These are phyloP conservation scores for Simalia tracyae DNA, from an alignment of 2,797 vertebrate species.

Conservation along the genomic window DNA sequence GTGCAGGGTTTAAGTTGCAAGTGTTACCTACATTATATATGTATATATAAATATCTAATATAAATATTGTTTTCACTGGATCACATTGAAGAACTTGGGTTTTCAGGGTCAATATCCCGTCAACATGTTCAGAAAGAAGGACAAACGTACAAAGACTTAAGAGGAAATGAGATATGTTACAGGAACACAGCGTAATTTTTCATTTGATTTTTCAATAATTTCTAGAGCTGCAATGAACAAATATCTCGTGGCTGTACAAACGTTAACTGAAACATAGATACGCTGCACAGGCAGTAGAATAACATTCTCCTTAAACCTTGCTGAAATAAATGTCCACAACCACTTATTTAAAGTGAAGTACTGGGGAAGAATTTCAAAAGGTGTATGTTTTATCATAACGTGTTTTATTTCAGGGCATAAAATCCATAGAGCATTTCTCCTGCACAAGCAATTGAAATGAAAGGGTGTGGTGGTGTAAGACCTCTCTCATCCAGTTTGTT, in stretches of 20 bases:
- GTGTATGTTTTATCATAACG: slow-evolving; percentile 75
- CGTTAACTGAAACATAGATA: slow-evolving; percentile 63
- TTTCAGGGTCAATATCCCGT: slow-evolving; percentile 71
- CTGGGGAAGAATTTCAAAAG: slow-evolving; percentile 71
- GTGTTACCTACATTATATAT: slow-evolving; percentile 73
- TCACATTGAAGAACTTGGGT: slow-evolving; percentile 75
- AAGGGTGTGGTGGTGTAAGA: not conserved
- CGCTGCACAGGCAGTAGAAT: slow-evolving; percentile 67
- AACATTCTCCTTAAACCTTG: slow-evolving; percentile 73
- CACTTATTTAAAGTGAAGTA: slow-evolving; percentile 80
- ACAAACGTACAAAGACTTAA: slow-evolving; percentile 48
- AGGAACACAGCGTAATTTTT: slow-evolving; percentile 63
- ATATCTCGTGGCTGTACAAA: slow-evolving; percentile 66
- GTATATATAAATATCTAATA: slow-evolving; percentile 70
- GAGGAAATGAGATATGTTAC: slow-evolving; percentile 61
- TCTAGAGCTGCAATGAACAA: slow-evolving; percentile 67
- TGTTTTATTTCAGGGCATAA: slow-evolving; percentile 61
- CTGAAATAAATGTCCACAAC: slow-evolving; percentile 73
- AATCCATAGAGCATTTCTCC: slow-evolving; percentile 19
- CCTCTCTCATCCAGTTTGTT: not conserved
- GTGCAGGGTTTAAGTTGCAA: slow-evolving; percentile 80
- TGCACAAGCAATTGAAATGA: slow-evolving; percentile 4
- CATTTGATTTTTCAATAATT: slow-evolving; percentile 64
- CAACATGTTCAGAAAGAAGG: slow-evolving; percentile 47
- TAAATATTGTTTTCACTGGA: slow-evolving; percentile 75